Evolutionary conservation across 2,797 vertebrate species (phyloP).

Genomic region (Arrhamphus sclerolepis): DNA sequence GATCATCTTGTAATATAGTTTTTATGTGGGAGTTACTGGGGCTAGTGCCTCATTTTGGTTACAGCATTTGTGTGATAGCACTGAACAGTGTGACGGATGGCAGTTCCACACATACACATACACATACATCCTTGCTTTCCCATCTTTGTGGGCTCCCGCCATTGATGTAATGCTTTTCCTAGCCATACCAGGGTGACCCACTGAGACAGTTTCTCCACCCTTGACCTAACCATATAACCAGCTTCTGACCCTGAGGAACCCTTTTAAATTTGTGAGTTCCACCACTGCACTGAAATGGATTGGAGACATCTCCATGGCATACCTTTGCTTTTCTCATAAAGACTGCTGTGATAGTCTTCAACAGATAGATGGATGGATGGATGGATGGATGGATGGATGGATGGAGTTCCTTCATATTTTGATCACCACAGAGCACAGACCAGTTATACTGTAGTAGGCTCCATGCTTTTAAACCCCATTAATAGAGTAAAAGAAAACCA

Average conservation of each 20-base stretch:
- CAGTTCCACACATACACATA: slow-evolving; percentile 6
- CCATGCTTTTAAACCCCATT: neutral
- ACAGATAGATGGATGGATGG: too few relatives aligned
- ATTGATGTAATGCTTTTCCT: neutral
- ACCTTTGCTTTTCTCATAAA: too few relatives aligned
- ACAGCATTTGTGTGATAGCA: slow-evolving; percentile 14
- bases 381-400: too few relatives aligned
- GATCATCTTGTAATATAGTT: slow-evolving; percentile 34
- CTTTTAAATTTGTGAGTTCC: neutral
- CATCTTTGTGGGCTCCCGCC: neutral
- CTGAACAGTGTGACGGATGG: slow-evolving; percentile 18
- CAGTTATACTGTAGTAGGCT: neutral
- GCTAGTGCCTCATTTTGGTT: slow-evolving; percentile 35
- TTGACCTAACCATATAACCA: neutral
- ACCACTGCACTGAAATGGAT: too few relatives aligned
- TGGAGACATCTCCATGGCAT: too few relatives aligned
- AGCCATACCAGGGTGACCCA: neutral
- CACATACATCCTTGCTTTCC: neutral
- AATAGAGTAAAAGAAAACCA: neutral
- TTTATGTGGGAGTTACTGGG: slow-evolving; percentile 47
- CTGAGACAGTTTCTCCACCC: neutral
- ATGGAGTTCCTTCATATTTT: neutral
- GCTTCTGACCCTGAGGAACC: neutral
- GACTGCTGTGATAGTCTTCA: too few relatives aligned
- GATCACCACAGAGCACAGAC: neutral